Conservation (phyloP, 2,888 invertebrate species). For the Hypomecis punctinalis region DNA sequence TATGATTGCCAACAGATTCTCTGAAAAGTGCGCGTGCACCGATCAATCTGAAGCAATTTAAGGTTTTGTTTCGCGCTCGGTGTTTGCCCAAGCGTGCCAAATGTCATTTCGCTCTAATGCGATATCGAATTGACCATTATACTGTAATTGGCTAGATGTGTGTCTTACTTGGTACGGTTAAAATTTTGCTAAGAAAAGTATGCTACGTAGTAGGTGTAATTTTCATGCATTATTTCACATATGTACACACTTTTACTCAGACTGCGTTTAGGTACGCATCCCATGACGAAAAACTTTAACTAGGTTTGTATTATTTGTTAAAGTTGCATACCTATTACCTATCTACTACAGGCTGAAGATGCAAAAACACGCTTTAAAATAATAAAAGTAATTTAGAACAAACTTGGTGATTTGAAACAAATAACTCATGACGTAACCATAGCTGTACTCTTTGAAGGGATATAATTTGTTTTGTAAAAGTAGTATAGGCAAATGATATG, state of each 20-base stretch:
- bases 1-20: constrained; percentile 11
- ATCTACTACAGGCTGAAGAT: too few species aligned
- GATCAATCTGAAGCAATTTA: constrained; percentile 29
- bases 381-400: background rate
- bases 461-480: constrained; percentile 2
- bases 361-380: constrained; percentile 1
- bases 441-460: background rate
- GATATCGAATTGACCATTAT: constrained; percentile 34
- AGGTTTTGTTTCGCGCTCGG: constrained; percentile 17
- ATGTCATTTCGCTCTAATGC: constrained; percentile 31
- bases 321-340: background rate
- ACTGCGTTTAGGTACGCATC: background rate
- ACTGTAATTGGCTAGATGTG: constrained; percentile 4
- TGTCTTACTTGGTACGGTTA: constrained; percentile 12
- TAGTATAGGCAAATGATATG: constrained; percentile 19
- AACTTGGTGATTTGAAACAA: background rate
- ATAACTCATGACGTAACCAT: constrained; percentile 1
- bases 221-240: constrained; percentile 1
- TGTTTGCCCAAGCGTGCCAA: constrained; percentile 33
- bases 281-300: too few species aligned
- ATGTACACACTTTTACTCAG: background rate
- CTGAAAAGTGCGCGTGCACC: constrained; percentile 21
- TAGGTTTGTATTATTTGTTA: too few species aligned
- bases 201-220: background rate
- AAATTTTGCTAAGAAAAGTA: constrained; percentile 1